These are phyloP conservation scores for Pavo muticus DNA, from an alignment of 2,113 vertebrate genomes.

Conservation along the genomic window DNA sequence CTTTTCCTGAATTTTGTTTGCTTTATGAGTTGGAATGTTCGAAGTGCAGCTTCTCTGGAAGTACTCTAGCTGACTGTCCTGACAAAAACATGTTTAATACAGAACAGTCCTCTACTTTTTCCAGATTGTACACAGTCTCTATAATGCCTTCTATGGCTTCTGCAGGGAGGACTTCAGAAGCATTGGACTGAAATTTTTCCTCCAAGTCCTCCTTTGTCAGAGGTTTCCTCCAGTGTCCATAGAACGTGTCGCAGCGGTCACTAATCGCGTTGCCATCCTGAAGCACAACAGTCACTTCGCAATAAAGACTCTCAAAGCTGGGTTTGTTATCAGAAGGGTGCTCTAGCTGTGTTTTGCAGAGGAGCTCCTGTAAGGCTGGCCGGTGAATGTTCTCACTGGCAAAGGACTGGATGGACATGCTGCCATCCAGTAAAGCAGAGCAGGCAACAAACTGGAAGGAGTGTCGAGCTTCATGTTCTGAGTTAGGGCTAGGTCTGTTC, in stretches of 20 bases:
- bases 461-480: slow-evolving; percentile 92
- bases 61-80: slow-evolving; percentile 4
- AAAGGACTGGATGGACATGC: slow-evolving; percentile 82
- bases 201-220: slow-evolving; percentile 84
- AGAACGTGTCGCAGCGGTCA: slow-evolving; percentile 85
- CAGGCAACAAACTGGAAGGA: slow-evolving; percentile 93
- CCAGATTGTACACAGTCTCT: slow-evolving; percentile 79
- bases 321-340: slow-evolving; percentile 85
- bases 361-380: slow-evolving; percentile 76
- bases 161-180: slow-evolving; percentile 64
- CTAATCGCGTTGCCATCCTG: slow-evolving; percentile 37
- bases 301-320: slow-evolving; percentile 91
- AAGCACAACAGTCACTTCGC: slow-evolving; percentile 77
- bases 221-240: slow-evolving; percentile 94
- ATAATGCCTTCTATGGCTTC: slow-evolving; percentile 81
- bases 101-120: slow-evolving; percentile 81
- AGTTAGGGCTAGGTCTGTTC: slow-evolving; percentile 83
- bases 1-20: neutral
- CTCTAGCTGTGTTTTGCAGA: slow-evolving; percentile 82
- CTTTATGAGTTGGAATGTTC: neutral
- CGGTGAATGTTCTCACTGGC: slow-evolving; percentile 64
- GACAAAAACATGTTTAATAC: slow-evolving; percentile 78
- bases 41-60: neutral
- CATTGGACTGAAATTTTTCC: slow-evolving; percentile 87
- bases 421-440: slow-evolving; percentile 83